Evolutionary conservation across 2,888 invertebrate species (phyloP), one percentile per base, ranked within the genome.

Genomic region (Leucoptera coffeella): DNA sequence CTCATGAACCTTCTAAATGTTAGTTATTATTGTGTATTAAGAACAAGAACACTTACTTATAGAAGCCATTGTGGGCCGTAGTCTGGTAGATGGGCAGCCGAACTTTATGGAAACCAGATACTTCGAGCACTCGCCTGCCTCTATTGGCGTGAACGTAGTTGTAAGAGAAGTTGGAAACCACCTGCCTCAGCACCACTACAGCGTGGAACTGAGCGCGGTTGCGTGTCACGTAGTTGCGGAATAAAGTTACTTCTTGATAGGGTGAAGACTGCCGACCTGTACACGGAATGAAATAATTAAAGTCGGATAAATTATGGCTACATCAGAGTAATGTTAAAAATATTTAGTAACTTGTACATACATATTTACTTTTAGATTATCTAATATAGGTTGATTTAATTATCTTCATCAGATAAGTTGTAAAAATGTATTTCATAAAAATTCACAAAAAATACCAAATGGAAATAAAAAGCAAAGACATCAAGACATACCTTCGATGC

Each of bases 91-190:
- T 88, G 4, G 91, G 89, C 28, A 92, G 64, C 10, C 92, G 78
- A 11, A 92, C 91, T 62, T 85, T 82, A 48, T 91, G 87, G 48
- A 93, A 94, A 11, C 93, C 95, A 15, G 88, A 89, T 11, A 93
- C 82, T 48, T 94, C 88, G 38, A 97, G 64, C 28, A 94, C 88
- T 48, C 95, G 84, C 35, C 83, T 75, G 0, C 96, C 97, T 2
- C 82, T 75, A 57, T 99, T 99, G 37, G 83, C 83, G 41, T 90
- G 88, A 1, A 96, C 79, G 40, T 89, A 89, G 62, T 99, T 99
- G 36, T 82, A 76, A 0, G 90, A 90, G 54, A 95, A 90, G 54
- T 94, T 93, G 3, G 92, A 88, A 0, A 93, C 86, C 10, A 94
- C 88, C 65, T 86, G 85, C 34, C 77, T 15, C n/a, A 93, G 57